A percentile compares a stretch with the other conserved stretches of the same genome.
phyloP scores from a whole-genome alignment of 30 jellyfish, hydroid and myxozoan genomes.

The Hydractinia echinata region DNA sequence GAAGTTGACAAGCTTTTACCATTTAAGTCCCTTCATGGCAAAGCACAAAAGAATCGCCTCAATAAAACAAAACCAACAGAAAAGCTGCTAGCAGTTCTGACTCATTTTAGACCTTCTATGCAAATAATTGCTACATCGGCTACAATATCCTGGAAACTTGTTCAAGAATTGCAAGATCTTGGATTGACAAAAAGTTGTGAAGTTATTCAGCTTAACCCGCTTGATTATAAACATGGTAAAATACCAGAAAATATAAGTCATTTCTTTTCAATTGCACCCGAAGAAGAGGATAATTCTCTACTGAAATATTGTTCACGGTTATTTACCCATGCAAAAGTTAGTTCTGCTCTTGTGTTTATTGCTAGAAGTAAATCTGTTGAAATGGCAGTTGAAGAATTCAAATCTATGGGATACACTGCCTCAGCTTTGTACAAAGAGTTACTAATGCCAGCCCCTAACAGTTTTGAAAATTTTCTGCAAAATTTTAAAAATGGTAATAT shows the following conservation, averaged over 20 bases:
- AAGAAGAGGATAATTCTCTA: slow-evolving; percentile 1
- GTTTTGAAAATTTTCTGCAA: slow-evolving; percentile 37
- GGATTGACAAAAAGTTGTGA: slow-evolving; percentile 54
- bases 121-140: slow-evolving; percentile 91
- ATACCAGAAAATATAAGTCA: slow-evolving; percentile 72
- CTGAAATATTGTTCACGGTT: slow-evolving; percentile 1
- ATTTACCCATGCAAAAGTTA: slow-evolving; percentile 1
- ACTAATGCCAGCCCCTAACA: slow-evolving; percentile 44
- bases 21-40: slow-evolving; percentile 26
- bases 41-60: slow-evolving; percentile 40
- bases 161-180: slow-evolving; percentile 48
- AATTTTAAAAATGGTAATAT: slow-evolving; percentile 72
- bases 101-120: neutral
- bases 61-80: slow-evolving; percentile 61
- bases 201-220: slow-evolving; percentile 43
- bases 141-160: slow-evolving; percentile 50
- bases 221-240: slow-evolving; percentile 18
- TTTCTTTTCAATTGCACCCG: slow-evolving; percentile 16
- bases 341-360: slow-evolving; percentile 64
- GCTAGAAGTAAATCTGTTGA: slow-evolving; percentile 65
- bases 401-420: slow-evolving; percentile 46
- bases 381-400: slow-evolving; percentile 44
- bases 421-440: slow-evolving; percentile 58
- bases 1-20: slow-evolving; percentile 91
- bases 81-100: slow-evolving; percentile 50